Evolutionary conservation across 2,888 invertebrate species (phyloP), one percentile per base, ranked within the genome.

Genomic region (Macrophya alboannulata): DNA sequence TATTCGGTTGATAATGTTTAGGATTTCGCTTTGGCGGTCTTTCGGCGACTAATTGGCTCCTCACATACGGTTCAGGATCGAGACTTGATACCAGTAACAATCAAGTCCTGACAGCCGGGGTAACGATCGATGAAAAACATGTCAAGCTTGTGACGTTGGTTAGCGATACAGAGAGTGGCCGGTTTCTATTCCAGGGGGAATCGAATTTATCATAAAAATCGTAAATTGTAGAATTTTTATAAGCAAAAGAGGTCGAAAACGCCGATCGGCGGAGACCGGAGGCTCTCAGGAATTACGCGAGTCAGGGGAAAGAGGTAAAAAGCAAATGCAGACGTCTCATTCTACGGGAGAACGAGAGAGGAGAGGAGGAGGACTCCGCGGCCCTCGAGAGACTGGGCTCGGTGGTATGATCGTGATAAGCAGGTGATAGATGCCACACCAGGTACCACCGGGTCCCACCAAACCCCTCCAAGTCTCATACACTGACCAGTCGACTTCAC

Each of bases 331-430:
- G 55, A 45, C 82, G 59, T 81, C 62, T 85, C 43, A 55, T 25
- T 82, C 62, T 31, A 59, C 45, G 37, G 43, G 9, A 51, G 84
- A 86, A 10, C 15, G 21, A 12, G 40, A 81, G 74, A 43, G 59
- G 65, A 43, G 65, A 84, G 72, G 79, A 72, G 77, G 37, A 62
- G 59, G 48, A 48, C 71, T 71, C 71, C n/a, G 3, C 12, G 82
- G 83, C n/a, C 83, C 82, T 82, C 62, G 4, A 82, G 72, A 84
- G 86, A 86, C 62, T 86, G 86, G 89, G 89, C 89, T 89, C 90
- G 90, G 93, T 92, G 92, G 93, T 93, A 93, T 93, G 92, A 93
- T 93, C 93, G 91, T 93, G 93, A 93, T 93, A 93, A 93, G 93
- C 93, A 92, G 92, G 93, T 93, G 93, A 93, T 93, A 93, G 93